phyloP scores from a whole-genome alignment of 2,113 vertebrate species.

The Serilophus lunatus region DNA sequence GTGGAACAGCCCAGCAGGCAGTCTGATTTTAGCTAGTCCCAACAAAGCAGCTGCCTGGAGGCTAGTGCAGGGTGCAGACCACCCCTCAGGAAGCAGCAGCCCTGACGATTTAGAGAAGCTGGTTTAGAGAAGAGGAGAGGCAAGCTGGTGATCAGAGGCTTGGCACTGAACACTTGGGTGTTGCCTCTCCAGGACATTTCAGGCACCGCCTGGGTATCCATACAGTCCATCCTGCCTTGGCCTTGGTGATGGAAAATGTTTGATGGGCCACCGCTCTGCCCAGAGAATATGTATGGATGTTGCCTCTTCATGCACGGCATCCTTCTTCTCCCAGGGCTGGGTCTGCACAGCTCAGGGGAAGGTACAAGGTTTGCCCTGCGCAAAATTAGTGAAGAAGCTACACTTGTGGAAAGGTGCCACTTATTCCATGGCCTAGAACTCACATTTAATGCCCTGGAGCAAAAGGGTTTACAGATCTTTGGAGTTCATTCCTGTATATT shows the following conservation, averaged over 20 bases:
- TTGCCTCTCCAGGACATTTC: neutral
- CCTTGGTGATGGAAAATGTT: neutral
- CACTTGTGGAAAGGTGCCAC: neutral
- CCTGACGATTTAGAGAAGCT: neutral
- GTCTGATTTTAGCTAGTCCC: neutral
- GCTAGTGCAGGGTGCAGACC: neutral
- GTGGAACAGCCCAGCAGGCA: neutral
- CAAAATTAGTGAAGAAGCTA: neutral
- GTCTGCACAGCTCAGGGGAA: neutral
- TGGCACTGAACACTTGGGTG: neutral
- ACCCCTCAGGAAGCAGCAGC: neutral
- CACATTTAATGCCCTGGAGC: neutral
- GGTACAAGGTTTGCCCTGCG: neutral
- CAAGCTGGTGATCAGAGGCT: neutral
- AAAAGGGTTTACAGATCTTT: neutral
- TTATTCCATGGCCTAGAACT: neutral
- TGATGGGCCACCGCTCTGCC: neutral
- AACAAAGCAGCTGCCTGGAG: neutral
- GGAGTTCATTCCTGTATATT: neutral
- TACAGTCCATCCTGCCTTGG: neutral
- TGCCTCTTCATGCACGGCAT: neutral
- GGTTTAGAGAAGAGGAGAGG: neutral
- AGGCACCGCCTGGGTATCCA: accelerated
- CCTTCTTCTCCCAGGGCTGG: neutral
- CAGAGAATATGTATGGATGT: neutral